Conservation (phyloP, 1,140 invertebrate genomes). For the Trichonephila clavata region DNA sequence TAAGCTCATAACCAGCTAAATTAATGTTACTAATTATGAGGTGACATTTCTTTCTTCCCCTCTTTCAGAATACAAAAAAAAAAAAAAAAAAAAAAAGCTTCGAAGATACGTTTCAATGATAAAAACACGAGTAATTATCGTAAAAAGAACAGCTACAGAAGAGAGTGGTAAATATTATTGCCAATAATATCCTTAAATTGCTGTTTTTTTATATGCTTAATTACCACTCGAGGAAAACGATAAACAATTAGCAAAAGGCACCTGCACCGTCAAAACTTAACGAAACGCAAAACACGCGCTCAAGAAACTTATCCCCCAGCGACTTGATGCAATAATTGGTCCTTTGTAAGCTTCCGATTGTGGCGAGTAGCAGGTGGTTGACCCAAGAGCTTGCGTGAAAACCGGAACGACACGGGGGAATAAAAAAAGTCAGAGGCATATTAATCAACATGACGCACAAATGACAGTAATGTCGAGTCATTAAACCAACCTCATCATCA, state of each 20-base stretch:
- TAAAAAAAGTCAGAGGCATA: neutral
- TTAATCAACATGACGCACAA: slow-evolving; percentile 20
- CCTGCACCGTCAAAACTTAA: too few species aligned
- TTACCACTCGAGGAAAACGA: neutral
- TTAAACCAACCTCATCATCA: neutral
- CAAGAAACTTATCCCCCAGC: neutral
- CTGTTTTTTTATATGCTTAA: neutral
- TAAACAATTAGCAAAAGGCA: neutral
- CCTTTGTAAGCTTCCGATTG: neutral
- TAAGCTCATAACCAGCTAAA: too few species aligned
- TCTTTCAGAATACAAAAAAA: too few species aligned
- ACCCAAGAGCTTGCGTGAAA: neutral
- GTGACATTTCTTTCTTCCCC: too few species aligned
- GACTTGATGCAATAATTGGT: neutral
- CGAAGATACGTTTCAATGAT: too few species aligned
- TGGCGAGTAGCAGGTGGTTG: slow-evolving; percentile 3
- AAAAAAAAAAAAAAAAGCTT: too few species aligned
- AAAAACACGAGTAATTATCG: neutral
- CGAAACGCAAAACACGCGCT: neutral
- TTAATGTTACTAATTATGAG: too few species aligned
- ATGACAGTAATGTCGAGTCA: slow-evolving; percentile 21
- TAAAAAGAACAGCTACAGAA: neutral
- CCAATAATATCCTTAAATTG: neutral
- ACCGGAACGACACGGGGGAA: neutral
- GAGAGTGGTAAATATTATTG: neutral